phyloP scores from a whole-genome alignment of 2,888 invertebrate genomes.

The Agrochola lychnidis region DNA sequence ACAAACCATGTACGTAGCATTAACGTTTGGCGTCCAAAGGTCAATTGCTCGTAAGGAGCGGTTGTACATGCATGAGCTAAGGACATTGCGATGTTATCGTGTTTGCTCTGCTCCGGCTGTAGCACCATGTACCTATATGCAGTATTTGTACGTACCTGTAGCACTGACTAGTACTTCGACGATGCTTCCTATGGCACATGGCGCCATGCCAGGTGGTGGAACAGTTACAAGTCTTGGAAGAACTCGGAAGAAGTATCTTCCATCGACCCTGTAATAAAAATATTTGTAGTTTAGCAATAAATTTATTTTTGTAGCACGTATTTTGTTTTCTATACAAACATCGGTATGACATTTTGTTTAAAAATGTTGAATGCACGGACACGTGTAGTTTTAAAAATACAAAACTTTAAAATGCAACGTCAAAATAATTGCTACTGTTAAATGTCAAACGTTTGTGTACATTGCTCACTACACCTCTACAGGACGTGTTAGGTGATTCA shows the following conservation, averaged over 20 bases:
- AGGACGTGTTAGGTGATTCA: constrained; percentile 23
- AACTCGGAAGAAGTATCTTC: constrained; percentile 95
- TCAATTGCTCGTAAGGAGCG: constrained; percentile 49
- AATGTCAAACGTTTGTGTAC: constrained; percentile 17
- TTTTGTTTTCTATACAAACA: neutral
- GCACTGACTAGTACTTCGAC: constrained; percentile 98
- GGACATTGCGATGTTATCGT: constrained; percentile 55
- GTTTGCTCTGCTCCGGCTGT: constrained; percentile 23
- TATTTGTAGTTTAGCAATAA: neutral
- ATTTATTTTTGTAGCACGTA: neutral
- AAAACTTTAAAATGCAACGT: neutral
- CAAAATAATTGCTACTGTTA: constrained; percentile 15
- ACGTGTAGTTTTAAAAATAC: neutral
- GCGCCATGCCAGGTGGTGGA: constrained; percentile 97
- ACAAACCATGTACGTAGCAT: constrained; percentile 23
- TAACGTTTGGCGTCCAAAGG: constrained; percentile 33
- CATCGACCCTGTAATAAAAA: constrained; percentile 83
- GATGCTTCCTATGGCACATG: constrained; percentile 98
- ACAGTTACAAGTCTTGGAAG: constrained; percentile 96
- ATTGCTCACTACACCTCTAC: constrained; percentile 21
- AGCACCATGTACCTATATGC: neutral
- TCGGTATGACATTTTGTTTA: neutral
- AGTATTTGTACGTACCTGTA: constrained; percentile 88
- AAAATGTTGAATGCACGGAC: neutral
- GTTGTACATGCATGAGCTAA: constrained; percentile 43